A percentile compares a stretch with the other conserved stretches of the same genome.
Conservation (phyloP, 2,113 vertebrate genomes). For the Hiodon alosoides region DNA sequence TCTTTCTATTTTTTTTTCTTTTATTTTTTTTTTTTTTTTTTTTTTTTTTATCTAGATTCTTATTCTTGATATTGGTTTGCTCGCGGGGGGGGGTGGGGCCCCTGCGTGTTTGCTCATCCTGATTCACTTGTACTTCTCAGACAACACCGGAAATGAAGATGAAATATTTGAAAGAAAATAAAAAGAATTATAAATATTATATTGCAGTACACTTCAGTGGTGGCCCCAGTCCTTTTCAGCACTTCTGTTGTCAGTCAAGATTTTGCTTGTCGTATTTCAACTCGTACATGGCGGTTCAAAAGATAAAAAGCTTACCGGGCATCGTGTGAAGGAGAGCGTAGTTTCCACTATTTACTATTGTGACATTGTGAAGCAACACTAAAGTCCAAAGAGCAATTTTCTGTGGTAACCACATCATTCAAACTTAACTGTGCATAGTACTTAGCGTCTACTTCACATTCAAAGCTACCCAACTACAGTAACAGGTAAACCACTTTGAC, state of each 20-base stretch:
- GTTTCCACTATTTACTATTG: too few species aligned
- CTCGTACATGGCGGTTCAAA: neutral
- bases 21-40: too few species aligned
- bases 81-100: too few species aligned
- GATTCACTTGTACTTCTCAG: conserved; percentile 56
- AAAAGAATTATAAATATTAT: conserved; percentile 56
- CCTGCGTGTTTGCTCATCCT: conserved; percentile 63
- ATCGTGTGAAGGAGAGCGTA: too few species aligned
- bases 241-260: neutral
- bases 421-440: neutral
- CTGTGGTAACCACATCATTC: neutral
- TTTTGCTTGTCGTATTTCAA: neutral
- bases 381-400: too few species aligned
- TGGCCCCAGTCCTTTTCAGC: neutral
- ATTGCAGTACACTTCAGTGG: conserved; percentile 37
- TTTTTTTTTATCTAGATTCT: too few species aligned
- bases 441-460: too few species aligned
- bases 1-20: too few species aligned
- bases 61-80: too few species aligned
- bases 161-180: conserved; percentile 65
- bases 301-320: neutral
- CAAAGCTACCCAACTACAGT: too few species aligned
- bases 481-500: conserved; percentile 9
- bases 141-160: conserved; percentile 50
- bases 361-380: too few species aligned